Percentiles rank a stretch among this genome's conserved stretches.
Evolutionary conservation across 2,888 invertebrate genomes (phyloP).

Genomic region (Eilema caniola): DNA sequence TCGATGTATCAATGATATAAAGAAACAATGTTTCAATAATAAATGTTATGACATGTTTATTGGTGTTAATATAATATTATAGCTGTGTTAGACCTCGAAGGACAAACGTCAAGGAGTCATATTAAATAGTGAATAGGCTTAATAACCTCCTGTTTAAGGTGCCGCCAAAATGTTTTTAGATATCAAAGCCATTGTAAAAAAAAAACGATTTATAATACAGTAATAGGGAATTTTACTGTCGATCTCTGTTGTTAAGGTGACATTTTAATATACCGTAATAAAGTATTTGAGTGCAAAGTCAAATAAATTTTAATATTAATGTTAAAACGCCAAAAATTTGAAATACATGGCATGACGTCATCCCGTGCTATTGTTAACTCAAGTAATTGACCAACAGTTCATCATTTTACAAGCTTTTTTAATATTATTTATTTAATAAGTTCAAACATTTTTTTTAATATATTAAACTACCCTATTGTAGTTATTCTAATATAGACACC

Average conservation of each 20-base stretch:
- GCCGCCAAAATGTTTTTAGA: slow-evolving; percentile 7
- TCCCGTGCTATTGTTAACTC: background rate
- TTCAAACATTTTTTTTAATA: no score
- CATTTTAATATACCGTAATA: background rate
- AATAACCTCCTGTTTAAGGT: background rate
- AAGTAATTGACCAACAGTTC: no score
- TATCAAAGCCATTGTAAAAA: slow-evolving; percentile 11
- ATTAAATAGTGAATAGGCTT: slow-evolving; percentile 10
- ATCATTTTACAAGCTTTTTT: no score
- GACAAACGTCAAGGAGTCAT: slow-evolving; percentile 6
- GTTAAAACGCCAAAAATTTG: background rate
- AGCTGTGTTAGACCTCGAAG: slow-evolving; percentile 10
- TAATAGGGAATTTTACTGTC: slow-evolving; percentile 1
- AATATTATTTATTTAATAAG: no score
- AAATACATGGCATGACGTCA: background rate
- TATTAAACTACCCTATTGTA: no score
- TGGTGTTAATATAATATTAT: slow-evolving; percentile 20
- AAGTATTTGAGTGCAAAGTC: background rate
- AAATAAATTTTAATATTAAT: background rate
- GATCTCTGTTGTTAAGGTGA: background rate
- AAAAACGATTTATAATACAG: background rate
- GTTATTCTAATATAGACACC: no score
- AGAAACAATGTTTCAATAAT: slow-evolving; percentile 16
- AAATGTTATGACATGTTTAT: slow-evolving; percentile 22
- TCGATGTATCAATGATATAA: slow-evolving; percentile 16